phyloP scores from a whole-genome alignment of 2,113 vertebrate genomes.

The Indicator maculatus region DNA sequence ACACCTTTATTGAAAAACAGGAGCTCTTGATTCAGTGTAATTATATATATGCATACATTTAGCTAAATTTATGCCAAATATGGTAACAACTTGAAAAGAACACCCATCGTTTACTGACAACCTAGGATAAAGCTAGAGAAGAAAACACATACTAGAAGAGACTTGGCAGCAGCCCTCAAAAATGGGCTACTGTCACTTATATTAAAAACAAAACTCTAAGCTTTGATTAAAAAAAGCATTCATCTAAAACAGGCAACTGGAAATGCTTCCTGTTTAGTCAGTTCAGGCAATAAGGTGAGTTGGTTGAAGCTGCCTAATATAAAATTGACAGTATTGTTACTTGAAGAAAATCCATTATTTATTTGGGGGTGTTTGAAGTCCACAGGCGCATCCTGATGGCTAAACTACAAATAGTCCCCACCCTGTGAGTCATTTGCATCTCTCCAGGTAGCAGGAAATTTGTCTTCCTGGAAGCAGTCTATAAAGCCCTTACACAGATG shows the following conservation, averaged over 20 bases:
- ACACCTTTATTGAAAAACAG: constrained; percentile 77
- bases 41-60: not conserved
- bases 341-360: not conserved
- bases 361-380: not conserved
- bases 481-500: not conserved
- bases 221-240: not conserved
- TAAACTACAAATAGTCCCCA: not conserved
- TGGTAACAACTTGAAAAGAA: not conserved
- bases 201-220: not conserved
- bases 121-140: not conserved
- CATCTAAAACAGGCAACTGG: not conserved
- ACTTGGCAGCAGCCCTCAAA: not conserved
- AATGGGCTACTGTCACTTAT: not conserved
- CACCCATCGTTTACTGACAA: not conserved
- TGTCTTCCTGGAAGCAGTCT: not conserved
- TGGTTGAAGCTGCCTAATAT: not conserved
- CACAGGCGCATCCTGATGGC: not conserved
- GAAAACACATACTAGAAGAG: not conserved
- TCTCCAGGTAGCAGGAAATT: not conserved
- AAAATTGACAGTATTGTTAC: not conserved
- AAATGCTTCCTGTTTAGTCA: not conserved
- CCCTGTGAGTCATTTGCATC: not conserved
- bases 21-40: not conserved
- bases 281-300: not conserved
- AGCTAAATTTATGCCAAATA: not conserved